Evolutionary conservation across 2,888 invertebrate genomes (phyloP).

Genomic region (Apotomis betuletana): DNA sequence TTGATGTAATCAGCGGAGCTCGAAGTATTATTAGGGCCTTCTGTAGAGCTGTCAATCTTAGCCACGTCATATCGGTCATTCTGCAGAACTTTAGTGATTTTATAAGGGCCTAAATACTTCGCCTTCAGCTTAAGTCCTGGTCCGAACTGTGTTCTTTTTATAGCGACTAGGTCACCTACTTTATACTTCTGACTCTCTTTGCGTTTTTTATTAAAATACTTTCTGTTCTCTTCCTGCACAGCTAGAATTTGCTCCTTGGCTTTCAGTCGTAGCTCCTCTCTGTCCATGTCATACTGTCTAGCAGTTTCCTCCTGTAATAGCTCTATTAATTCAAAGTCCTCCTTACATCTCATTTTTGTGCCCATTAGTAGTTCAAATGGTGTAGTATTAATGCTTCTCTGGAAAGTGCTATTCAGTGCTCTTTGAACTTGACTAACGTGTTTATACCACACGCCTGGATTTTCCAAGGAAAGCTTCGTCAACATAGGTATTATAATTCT

Average conservation of each 20-base stretch:
- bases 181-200: too few relatives aligned
- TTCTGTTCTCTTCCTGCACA: neutral
- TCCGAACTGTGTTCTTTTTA: neutral
- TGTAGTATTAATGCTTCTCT: slow-evolving; percentile 44
- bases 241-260: neutral
- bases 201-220: neutral
- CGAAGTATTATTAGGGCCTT: neutral
- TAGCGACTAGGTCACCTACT: neutral
- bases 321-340: slow-evolving; percentile 34
- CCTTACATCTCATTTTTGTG: slow-evolving; percentile 42
- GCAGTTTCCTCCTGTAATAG: neutral
- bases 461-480: slow-evolving; percentile 39
- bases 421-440: neutral
- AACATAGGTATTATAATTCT: slow-evolving; percentile 36
- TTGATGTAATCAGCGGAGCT: too few relatives aligned
- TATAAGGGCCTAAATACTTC: neutral
- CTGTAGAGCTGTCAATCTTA: neutral
- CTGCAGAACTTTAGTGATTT: neutral
- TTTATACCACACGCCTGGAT: slow-evolving; percentile 19
- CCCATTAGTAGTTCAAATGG: slow-evolving; percentile 46
- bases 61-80: neutral
- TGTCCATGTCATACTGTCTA: neutral
- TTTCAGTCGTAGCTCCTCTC: neutral
- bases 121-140: neutral
- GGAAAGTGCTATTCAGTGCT: slow-evolving; percentile 41